Conservation (phyloP, 2,888 invertebrate species). For the Harpalus rubripes region DNA sequence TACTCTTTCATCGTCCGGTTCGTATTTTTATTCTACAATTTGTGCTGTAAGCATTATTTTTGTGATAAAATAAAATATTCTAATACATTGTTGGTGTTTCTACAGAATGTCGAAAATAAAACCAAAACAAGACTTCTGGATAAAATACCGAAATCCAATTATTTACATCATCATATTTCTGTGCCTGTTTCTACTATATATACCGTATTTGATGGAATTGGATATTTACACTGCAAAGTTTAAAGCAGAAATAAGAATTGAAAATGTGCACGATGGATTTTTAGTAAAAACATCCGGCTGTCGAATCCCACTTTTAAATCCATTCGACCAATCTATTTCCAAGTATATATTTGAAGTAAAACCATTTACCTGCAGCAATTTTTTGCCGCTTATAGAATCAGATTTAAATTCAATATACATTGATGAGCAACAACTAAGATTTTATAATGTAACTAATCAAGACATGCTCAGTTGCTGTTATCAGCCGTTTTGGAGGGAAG, state of each 20-base stretch:
- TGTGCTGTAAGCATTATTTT: neutral
- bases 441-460: constrained; percentile 79
- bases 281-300: constrained; percentile 82
- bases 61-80: constrained; percentile 12
- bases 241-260: constrained; percentile 31
- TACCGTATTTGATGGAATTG: constrained; percentile 52
- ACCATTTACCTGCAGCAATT: constrained; percentile 79
- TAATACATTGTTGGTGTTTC: constrained; percentile 48
- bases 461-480: constrained; percentile 82
- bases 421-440: constrained; percentile 76
- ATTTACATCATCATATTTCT: constrained; percentile 53
- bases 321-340: constrained; percentile 80
- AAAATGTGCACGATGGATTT: constrained; percentile 69
- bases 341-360: constrained; percentile 79
- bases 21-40: constrained; percentile 13
- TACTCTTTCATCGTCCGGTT: constrained; percentile 38
- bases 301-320: constrained; percentile 83
- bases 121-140: constrained; percentile 41
- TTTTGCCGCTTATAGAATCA: constrained; percentile 80
- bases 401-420: constrained; percentile 82
- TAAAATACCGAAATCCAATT: constrained; percentile 50
- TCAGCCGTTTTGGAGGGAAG: constrained; percentile 80
- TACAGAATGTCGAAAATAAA: constrained; percentile 32
- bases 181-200: constrained; percentile 45
- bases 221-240: constrained; percentile 47